These are phyloP conservation scores for Pentamera pediparva DNA, from an alignment of 53 echinoderm and acorn worm genomes.

Conservation along the genomic window DNA sequence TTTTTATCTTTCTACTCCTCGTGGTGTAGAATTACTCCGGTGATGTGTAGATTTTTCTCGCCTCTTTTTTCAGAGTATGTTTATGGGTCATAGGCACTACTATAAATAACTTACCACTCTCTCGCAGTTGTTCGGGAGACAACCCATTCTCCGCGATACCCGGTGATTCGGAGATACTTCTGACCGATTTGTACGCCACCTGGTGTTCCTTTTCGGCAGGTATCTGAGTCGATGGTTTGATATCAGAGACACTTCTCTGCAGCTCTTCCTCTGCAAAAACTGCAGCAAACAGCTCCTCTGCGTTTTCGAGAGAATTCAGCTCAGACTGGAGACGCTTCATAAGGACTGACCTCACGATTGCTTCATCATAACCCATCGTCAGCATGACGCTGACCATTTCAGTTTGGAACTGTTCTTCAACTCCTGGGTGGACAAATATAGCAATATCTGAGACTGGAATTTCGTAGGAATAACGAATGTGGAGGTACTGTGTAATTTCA, in stretches of 20 bases:
- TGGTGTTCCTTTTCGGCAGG: not conserved
- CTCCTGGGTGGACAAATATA: too few relatives aligned
- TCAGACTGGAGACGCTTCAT: slow-evolving; percentile 11
- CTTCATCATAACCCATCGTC: slow-evolving; percentile 54
- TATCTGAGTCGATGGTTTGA: not conserved
- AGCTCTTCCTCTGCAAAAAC: slow-evolving; percentile 47
- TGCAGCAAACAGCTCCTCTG: slow-evolving; percentile 48
- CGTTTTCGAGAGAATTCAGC: slow-evolving; percentile 8
- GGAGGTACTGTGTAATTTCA: too few relatives aligned
- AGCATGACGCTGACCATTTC: slow-evolving; percentile 32
- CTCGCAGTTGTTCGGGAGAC: not conserved
- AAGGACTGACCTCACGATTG: slow-evolving; percentile 43
- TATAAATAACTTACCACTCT: not conserved
- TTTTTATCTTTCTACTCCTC: too few relatives aligned
- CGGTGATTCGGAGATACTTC: not conserved
- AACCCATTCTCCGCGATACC: not conserved
- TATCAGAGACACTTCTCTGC: not conserved
- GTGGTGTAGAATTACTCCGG: too few relatives aligned
- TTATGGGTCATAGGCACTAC: too few relatives aligned
- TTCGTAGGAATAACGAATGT: too few relatives aligned
- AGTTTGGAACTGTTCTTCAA: slow-evolving; percentile 41
- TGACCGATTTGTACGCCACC: not conserved
- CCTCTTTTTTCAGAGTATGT: too few relatives aligned
- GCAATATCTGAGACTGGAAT: too few relatives aligned
- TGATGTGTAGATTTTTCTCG: too few relatives aligned